phyloP scores from a whole-genome alignment of 1,140 invertebrate species.

The Solen grandis region DNA sequence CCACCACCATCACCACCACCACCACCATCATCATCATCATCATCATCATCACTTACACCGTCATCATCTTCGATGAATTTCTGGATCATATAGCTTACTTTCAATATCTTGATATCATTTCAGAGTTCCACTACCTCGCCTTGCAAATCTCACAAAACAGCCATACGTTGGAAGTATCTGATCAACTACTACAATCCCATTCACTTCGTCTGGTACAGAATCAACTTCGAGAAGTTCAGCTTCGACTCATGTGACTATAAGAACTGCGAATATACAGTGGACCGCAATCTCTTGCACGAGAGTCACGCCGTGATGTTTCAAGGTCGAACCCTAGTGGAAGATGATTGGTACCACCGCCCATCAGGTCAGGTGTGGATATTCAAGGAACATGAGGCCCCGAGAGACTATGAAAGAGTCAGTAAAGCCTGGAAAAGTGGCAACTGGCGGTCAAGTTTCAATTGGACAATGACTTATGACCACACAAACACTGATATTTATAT shows the following conservation, averaged over 20 bases:
- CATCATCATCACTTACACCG: too few relatives aligned
- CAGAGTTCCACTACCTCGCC: too few relatives aligned
- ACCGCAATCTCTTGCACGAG: neutral
- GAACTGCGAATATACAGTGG: slow-evolving; percentile 7
- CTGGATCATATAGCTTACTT: too few relatives aligned
- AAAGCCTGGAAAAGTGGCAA: neutral
- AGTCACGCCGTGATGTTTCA: slow-evolving; percentile 13
- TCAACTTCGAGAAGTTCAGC: neutral
- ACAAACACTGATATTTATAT: neutral
- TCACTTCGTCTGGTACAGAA: too few relatives aligned
- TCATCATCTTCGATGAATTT: too few relatives aligned
- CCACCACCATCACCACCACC: too few relatives aligned
- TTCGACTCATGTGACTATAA: slow-evolving; percentile 10
- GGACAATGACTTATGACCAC: slow-evolving; percentile 23
- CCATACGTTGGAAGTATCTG: too few relatives aligned
- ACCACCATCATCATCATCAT: too few relatives aligned
- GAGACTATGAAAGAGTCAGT: neutral
- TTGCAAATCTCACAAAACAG: too few relatives aligned
- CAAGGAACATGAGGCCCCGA: neutral
- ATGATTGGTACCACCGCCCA: neutral
- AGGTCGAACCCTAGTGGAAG: neutral
- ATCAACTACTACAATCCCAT: too few relatives aligned
- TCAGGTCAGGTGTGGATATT: slow-evolving; percentile 24
- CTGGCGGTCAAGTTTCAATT: slow-evolving; percentile 2
- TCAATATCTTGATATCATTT: too few relatives aligned